Evolutionary conservation across 2,113 vertebrate genomes (phyloP).

Genomic region (Anhinga rufa): DNA sequence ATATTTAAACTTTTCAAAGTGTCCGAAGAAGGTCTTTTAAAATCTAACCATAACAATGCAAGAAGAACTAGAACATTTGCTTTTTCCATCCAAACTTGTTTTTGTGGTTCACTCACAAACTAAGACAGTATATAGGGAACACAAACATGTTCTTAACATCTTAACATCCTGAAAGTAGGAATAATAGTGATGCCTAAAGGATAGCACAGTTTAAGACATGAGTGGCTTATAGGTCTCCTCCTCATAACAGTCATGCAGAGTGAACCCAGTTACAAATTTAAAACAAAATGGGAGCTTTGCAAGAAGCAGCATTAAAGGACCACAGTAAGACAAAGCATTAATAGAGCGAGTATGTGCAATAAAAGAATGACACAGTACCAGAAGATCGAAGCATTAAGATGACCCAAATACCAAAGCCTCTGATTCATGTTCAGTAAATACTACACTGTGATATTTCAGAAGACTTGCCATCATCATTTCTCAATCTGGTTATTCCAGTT

Average conservation of each 20-base stretch:
- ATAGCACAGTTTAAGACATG: background rate
- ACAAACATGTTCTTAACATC: background rate
- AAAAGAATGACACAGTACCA: background rate
- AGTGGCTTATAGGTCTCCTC: background rate
- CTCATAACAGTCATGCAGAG: background rate
- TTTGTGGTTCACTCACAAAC: background rate
- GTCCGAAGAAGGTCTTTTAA: background rate
- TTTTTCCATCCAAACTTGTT: background rate
- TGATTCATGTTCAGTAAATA: slow-evolving; percentile 7
- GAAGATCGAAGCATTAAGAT: background rate
- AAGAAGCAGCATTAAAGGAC: background rate
- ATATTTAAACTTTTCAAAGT: background rate
- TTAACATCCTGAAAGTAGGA: background rate
- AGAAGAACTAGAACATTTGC: background rate
- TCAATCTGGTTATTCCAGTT: slow-evolving; percentile 41
- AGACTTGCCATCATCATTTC: background rate
- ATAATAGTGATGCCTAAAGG: background rate
- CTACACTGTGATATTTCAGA: background rate
- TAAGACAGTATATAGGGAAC: background rate
- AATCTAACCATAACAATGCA: background rate
- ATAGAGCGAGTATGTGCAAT: rapidly evolving
- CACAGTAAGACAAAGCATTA: background rate
- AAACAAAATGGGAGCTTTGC: background rate
- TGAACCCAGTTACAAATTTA: background rate
- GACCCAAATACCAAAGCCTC: slow-evolving; percentile 53